phyloP scores from a whole-genome alignment of 2,888 invertebrate genomes.

The Xestia rhomboidea region DNA sequence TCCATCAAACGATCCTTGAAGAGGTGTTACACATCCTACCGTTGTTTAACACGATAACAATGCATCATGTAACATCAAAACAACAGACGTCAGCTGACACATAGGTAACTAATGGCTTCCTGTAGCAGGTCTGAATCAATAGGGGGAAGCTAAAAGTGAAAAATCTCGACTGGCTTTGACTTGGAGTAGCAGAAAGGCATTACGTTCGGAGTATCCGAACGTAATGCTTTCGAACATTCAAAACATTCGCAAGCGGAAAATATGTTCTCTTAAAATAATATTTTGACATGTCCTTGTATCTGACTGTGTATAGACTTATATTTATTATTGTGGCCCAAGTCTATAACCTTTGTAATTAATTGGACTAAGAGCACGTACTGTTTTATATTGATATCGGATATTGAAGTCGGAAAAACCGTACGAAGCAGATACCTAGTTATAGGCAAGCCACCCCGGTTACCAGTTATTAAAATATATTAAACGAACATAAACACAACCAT shows the following conservation, averaged over 20 bases:
- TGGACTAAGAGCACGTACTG: not conserved
- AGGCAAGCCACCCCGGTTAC: not conserved
- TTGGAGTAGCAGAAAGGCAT: not conserved
- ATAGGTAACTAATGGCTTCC: slow-evolving; percentile 14
- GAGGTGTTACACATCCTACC: not conserved
- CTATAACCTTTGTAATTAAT: not conserved
- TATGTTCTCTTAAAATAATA: not conserved
- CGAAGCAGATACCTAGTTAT: not conserved
- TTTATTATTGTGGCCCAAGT: too few species aligned
- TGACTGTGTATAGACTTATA: too few species aligned
- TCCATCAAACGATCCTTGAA: slow-evolving; percentile 7
- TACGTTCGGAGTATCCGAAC: not conserved
- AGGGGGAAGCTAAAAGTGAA: slow-evolving; percentile 12
- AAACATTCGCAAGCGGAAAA: not conserved
- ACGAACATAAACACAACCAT: not conserved
- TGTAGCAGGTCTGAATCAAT: not conserved
- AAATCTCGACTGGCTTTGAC: slow-evolving; percentile 1
- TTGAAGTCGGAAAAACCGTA: not conserved
- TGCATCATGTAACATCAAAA: not conserved
- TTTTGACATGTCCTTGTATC: not conserved
- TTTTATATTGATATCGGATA: too few species aligned
- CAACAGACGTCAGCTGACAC: not conserved
- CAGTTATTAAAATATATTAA: not conserved
- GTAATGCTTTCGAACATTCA: not conserved
- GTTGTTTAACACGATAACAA: not conserved